Base-by-base conservation (phyloP, 1,140 invertebrate species). In the Zaprionus africanus region DNA sequence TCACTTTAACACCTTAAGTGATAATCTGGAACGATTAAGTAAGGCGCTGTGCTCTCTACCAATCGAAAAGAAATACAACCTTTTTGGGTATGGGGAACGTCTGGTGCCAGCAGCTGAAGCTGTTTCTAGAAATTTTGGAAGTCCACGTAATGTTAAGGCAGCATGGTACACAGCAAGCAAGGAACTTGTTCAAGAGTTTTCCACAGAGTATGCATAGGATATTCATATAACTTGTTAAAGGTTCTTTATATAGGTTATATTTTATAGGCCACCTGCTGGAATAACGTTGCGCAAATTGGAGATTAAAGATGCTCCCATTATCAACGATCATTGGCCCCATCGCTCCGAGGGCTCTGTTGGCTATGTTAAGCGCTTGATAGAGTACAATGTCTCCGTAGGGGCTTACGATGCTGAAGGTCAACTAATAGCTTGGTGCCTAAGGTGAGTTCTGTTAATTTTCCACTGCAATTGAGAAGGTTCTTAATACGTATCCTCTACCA, bases 311-410 rank as follows among this genome's bases (percentile, higher is more conserved):
- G 90, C 88, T 0, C 54, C 73, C 46, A 71, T 70, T 5, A 60
- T 91, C 7, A 91, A 91, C 36, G 78, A 66, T 46, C 56, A 79
- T 17, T 92, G 91, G 91, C 91, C 91, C 1, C 81, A 91, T 79
- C 76, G 81, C 2, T 4, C 7, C 15, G 38, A 57, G 1, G 70
- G 62, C n/a, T 86, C 91, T 0, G 46, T 82, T 9, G 5, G 68
- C 0, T 90, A 79, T 81, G 79, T 92, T 0, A 60, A 73, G 24
- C 34, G 28, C 7, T 43, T 91, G 1, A 90, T 92, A 15, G 9
- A 36, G 5, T 56, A 68, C 4, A 82, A 90, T 68, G 46, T 73
- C 7, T 82, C 73, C 15, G 56, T 88, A 6, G 91, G 91, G 2
- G 77, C 81, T 9, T 92, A 78, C 28, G 86, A 88, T 61, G 56